These are phyloP conservation scores for Fregetta grallaria DNA, from an alignment of 2,113 vertebrate genomes.

Conservation along the genomic window DNA sequence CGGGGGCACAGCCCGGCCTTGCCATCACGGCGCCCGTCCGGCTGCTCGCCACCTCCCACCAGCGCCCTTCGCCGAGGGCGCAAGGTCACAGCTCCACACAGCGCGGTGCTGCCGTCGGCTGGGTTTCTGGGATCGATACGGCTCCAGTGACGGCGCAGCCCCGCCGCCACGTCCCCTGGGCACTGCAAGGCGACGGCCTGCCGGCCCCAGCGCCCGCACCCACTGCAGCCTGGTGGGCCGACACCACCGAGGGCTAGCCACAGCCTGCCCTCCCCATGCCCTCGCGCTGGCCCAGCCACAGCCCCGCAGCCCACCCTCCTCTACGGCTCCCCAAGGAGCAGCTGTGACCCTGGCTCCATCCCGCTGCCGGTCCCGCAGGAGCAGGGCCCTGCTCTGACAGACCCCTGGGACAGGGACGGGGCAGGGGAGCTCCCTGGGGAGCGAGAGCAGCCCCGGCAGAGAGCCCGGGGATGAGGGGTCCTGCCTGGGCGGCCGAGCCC, in stretches of 20 bases:
- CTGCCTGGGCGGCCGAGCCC: accelerated
- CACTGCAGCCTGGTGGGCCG: accelerated
- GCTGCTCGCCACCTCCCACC: constrained; percentile 1
- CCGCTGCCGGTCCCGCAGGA: neutral
- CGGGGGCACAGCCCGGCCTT: neutral
- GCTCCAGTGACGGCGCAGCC: constrained; percentile 10
- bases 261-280: neutral
- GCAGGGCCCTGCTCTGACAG: neutral
- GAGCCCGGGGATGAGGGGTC: neutral
- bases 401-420: neutral
- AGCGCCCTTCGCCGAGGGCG: constrained; percentile 10
- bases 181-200: neutral
- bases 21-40: neutral
- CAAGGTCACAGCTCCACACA: constrained; percentile 47
- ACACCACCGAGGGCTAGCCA: accelerated
- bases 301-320: neutral
- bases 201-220: neutral
- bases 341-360: neutral
- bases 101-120: neutral
- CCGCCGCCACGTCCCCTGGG: neutral
- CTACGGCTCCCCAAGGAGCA: accelerated
- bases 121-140: constrained; percentile 47
- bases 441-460: accelerated
- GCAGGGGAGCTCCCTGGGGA: neutral
- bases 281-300: accelerated